Percentiles rank a stretch among this genome's conserved stretches.
phyloP scores from a whole-genome alignment of 2,113 vertebrate genomes.

The Nothoprocta perdicaria region DNA sequence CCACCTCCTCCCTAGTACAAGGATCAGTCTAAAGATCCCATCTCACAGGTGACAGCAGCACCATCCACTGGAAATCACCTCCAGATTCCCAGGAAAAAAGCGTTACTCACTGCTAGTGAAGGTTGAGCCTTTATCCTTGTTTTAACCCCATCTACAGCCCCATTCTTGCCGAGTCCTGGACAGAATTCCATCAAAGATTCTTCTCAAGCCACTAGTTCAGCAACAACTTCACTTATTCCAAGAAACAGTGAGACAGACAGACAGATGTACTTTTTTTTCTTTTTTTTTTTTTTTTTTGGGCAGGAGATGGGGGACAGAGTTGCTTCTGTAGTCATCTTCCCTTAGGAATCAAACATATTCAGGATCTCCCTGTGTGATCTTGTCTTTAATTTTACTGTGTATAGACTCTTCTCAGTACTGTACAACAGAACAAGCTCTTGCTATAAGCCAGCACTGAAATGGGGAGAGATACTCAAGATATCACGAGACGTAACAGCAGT shows the following conservation, averaged over 20 bases:
- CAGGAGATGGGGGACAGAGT: neutral
- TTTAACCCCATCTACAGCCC: conserved; percentile 31
- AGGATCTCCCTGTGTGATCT: neutral
- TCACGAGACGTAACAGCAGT: neutral
- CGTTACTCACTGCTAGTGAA: neutral
- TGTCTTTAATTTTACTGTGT: neutral
- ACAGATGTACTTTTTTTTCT: neutral
- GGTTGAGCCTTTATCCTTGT: neutral
- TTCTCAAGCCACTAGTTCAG: conserved; percentile 47
- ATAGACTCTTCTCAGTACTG: neutral
- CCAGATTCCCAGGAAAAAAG: conserved; percentile 11
- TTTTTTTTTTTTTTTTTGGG: no score
- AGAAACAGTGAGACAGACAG: neutral
- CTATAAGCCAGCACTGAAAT: neutral
- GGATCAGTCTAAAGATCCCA: neutral
- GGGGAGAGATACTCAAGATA: neutral
- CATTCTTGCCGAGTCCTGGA: conserved; percentile 4
- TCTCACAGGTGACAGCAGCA: neutral
- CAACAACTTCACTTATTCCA: conserved; percentile 41
- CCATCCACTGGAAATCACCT: neutral
- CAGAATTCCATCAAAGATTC: conserved; percentile 9
- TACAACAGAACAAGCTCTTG: neutral
- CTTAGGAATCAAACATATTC: neutral
- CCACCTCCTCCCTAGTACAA: neutral
- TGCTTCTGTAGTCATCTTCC: neutral